phyloP scores from a whole-genome alignment of 1,140 invertebrate genomes.

The Diprion similis region DNA sequence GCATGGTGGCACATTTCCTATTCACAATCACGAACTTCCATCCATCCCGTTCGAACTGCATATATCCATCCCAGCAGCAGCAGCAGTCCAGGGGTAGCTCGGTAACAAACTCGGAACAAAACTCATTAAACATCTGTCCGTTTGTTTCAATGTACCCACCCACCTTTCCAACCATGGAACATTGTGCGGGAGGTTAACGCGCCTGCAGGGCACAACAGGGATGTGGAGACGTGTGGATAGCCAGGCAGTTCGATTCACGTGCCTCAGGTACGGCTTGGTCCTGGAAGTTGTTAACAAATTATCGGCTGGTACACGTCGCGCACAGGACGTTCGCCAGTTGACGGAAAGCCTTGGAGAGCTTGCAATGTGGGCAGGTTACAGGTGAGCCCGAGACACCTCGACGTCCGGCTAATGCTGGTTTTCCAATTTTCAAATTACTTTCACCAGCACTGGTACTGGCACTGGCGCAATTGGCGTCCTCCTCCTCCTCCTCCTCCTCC shows the following conservation, averaged over 20 bases:
- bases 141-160: constrained; percentile 4
- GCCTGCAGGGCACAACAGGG: background rate
- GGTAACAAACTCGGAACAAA: constrained; percentile 1
- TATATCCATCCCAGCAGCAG: too few relatives aligned
- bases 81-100: background rate
- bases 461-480: background rate
- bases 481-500: background rate
- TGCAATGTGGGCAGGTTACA: too few relatives aligned
- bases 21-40: background rate
- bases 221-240: background rate
- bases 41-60: background rate
- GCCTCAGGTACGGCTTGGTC: background rate
- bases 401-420: background rate
- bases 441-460: background rate
- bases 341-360: too few relatives aligned
- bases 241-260: background rate
- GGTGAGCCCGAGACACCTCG: background rate
- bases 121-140: constrained; percentile 7
- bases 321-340: background rate
- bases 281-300: constrained; percentile 5
- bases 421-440: background rate
- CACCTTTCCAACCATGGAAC: background rate
- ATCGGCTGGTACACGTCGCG: background rate
- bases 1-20: background rate
- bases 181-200: background rate